Conservation (phyloP, 1,140 invertebrate species). For the Drosophila kikkawai region DNA sequence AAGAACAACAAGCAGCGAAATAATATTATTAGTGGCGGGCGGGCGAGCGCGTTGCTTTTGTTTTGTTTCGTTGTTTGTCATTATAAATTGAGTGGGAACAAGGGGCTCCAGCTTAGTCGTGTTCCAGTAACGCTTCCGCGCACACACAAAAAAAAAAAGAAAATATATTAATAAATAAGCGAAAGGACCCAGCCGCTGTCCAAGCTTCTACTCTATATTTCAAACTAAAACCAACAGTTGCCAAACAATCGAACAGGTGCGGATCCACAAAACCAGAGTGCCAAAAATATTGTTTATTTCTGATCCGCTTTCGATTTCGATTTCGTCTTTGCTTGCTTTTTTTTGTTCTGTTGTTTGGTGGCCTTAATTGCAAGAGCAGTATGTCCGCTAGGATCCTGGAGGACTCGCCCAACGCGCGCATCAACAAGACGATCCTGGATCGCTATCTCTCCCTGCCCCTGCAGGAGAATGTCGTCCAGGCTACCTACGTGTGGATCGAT, state of each 20-base stretch:
- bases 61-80: conserved; percentile 65
- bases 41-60: conserved; percentile 35
- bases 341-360: conserved; percentile 19
- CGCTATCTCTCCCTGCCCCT: conserved; percentile 90
- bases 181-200: conserved; percentile 23
- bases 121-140: conserved; percentile 84
- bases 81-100: conserved; percentile 84
- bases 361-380: conserved; percentile 49
- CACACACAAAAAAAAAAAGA: conserved; percentile 45
- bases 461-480: conserved; percentile 89
- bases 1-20: conserved; percentile 40
- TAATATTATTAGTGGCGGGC: conserved; percentile 22
- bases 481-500: conserved; percentile 96
- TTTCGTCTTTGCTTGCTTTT: conserved; percentile 1
- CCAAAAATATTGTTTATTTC: conserved; percentile 49
- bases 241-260: conserved; percentile 33
- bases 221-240: not conserved
- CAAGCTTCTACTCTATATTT: not conserved
- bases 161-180: not conserved
- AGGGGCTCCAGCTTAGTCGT: conserved; percentile 80
- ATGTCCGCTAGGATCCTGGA: conserved; percentile 83
- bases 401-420: conserved; percentile 86
- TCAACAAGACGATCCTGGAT: conserved; percentile 89
- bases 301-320: conserved; percentile 24
- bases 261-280: conserved; percentile 18